A percentile compares a stretch with the other conserved stretches of the same genome.
Conservation (phyloP, 2,797 vertebrate genomes). For the Anas acuta region DNA sequence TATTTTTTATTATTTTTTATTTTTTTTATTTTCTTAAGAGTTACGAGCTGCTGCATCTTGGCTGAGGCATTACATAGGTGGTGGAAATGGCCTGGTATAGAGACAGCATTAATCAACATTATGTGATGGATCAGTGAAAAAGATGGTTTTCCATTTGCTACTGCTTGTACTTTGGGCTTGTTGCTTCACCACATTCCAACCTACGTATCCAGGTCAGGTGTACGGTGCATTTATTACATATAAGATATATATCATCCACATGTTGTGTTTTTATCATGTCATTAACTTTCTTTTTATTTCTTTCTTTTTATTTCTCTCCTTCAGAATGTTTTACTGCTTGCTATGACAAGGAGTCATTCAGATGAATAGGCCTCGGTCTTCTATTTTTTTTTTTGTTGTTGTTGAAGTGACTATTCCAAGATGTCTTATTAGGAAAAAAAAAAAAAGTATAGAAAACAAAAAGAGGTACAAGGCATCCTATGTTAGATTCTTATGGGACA, state of each 20-base stretch:
- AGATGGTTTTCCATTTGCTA: background rate
- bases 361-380: background rate
- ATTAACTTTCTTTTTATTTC: background rate
- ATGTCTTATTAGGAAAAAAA: background rate
- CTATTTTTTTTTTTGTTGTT: background rate
- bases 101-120: slow-evolving; percentile 52
- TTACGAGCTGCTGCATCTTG: slow-evolving; percentile 77
- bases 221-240: background rate
- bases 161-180: background rate
- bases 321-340: slow-evolving; percentile 5
- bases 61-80: slow-evolving; percentile 77
- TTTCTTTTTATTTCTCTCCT: background rate
- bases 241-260: background rate
- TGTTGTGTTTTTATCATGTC: background rate
- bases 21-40: background rate
- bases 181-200: background rate
- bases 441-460: background rate
- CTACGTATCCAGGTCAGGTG: background rate
- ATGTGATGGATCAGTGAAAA: slow-evolving; percentile 41
- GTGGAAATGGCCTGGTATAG: slow-evolving; percentile 69
- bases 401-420: background rate
- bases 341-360: slow-evolving; percentile 20
- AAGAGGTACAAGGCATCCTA: slow-evolving; percentile 32
- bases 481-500: slow-evolving; percentile 37
- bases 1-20: background rate